phyloP scores from a whole-genome alignment of 2,797 vertebrate species.

The Cirrhinus mrigala region DNA sequence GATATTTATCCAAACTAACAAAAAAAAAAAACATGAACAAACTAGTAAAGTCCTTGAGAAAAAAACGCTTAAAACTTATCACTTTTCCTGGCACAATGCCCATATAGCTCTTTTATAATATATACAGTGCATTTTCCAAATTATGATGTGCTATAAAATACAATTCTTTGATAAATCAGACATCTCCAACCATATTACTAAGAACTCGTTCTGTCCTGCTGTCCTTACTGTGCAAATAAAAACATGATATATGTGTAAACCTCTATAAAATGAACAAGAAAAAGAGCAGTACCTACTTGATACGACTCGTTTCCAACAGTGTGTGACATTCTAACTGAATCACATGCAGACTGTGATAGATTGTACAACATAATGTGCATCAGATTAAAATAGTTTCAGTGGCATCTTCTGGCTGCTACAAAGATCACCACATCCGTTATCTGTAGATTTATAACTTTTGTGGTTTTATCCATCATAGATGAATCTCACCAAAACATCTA shows the following conservation, averaged over 20 bases:
- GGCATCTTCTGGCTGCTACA: not conserved
- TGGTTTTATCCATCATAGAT: not conserved
- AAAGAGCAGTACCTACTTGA: not conserved
- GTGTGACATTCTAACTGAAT: not conserved
- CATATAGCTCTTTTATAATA: not conserved
- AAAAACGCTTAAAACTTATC: not conserved
- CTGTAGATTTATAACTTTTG: not conserved
- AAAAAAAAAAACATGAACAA: not conserved
- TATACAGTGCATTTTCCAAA: not conserved
- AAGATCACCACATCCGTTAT: not conserved
- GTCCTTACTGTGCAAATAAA: not conserved
- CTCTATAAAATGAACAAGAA: not conserved
- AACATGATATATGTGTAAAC: not conserved
- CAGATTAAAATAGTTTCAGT: not conserved
- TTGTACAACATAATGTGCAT: not conserved
- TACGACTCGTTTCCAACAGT: not conserved
- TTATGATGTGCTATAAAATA: not conserved
- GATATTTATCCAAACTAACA: not conserved
- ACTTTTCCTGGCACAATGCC: not conserved
- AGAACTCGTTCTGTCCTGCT: not conserved
- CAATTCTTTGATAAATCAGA: not conserved
- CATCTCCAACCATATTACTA: not conserved
- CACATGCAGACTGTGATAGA: not conserved
- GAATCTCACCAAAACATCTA: not conserved
- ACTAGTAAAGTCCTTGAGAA: not conserved